Percentiles rank a stretch among this genome's conserved stretches.
phyloP scores from a whole-genome alignment of 2,113 vertebrate genomes.

The Neolamprologus sp. region DNA sequence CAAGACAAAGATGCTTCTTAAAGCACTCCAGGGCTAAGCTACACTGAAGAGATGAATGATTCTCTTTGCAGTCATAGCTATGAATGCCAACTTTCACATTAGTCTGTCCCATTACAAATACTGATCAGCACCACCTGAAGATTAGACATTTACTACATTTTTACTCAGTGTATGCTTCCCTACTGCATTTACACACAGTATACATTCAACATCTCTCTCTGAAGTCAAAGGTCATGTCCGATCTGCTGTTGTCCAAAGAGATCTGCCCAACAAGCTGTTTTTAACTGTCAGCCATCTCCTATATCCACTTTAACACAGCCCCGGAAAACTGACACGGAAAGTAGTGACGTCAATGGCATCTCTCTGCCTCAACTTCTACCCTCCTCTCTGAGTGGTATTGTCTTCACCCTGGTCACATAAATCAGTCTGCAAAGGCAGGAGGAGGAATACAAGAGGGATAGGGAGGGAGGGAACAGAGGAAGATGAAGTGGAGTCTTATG shows the following conservation, averaged over 20 bases:
- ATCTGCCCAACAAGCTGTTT: slow-evolving; percentile 3
- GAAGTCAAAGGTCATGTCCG: slow-evolving; percentile 14
- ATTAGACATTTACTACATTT: background rate
- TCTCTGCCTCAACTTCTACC: slow-evolving; percentile 1
- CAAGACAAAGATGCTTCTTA: background rate
- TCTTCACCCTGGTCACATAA: slow-evolving; percentile 56
- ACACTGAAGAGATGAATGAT: background rate
- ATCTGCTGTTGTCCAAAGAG: background rate
- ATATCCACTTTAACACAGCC: background rate
- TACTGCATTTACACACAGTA: background rate
- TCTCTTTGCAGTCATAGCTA: background rate
- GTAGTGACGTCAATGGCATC: slow-evolving; percentile 29
- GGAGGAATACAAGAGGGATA: slow-evolving; percentile 27
- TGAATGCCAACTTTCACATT: background rate
- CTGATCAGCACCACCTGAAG: background rate
- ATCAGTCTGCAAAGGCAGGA: slow-evolving; percentile 32
- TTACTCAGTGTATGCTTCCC: background rate
- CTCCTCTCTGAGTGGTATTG: slow-evolving; percentile 40
- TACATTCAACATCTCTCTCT: background rate
- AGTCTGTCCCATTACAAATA: background rate
- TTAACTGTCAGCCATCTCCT: background rate
- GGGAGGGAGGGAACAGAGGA: background rate
- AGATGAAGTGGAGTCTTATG: slow-evolving; percentile 34
- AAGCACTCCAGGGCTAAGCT: background rate
- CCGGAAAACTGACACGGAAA: background rate